Evolutionary conservation across 2,888 invertebrate species (phyloP).

Genomic region (Spodoptera exigua): DNA sequence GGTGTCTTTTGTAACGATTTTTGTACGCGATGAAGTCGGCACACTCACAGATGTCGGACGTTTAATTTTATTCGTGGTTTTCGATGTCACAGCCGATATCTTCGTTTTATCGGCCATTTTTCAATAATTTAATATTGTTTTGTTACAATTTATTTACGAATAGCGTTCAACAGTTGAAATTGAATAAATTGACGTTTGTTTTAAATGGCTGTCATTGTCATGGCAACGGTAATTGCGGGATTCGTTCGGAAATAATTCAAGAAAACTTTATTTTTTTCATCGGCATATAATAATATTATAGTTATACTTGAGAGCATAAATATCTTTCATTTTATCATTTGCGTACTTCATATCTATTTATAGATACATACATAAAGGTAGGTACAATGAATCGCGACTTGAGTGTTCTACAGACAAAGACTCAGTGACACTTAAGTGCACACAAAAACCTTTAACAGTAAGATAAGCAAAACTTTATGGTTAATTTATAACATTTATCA

Average conservation of each 20-base stretch:
- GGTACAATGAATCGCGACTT: neutral
- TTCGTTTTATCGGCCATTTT: conserved; percentile 77
- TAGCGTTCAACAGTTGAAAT: conserved; percentile 2
- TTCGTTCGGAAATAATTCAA: conserved; percentile 67
- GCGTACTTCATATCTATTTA: neutral
- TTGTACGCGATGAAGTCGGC: conserved; percentile 64
- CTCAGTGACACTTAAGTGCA: neutral
- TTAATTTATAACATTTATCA: neutral
- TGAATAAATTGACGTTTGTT: conserved; percentile 64
- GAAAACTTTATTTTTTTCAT: neutral
- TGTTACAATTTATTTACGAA: neutral
- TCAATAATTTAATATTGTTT: neutral
- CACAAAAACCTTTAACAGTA: neutral
- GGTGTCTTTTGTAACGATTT: conserved; percentile 55
- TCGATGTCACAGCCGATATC: conserved; percentile 63
- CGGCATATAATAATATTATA: neutral
- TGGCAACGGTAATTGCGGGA: conserved; percentile 67
- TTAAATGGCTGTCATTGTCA: conserved; percentile 69
- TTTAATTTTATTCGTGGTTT: conserved; percentile 62
- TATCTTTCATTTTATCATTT: neutral
- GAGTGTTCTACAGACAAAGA: no score
- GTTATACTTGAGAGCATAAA: neutral
- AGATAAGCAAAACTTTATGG: no score
- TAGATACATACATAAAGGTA: neutral
- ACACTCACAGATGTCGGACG: conserved; percentile 66